A percentile compares a stretch with the other conserved stretches of the same genome.
Conservation (phyloP, 2,888 invertebrate species). For the Oxystoma pomonae region DNA sequence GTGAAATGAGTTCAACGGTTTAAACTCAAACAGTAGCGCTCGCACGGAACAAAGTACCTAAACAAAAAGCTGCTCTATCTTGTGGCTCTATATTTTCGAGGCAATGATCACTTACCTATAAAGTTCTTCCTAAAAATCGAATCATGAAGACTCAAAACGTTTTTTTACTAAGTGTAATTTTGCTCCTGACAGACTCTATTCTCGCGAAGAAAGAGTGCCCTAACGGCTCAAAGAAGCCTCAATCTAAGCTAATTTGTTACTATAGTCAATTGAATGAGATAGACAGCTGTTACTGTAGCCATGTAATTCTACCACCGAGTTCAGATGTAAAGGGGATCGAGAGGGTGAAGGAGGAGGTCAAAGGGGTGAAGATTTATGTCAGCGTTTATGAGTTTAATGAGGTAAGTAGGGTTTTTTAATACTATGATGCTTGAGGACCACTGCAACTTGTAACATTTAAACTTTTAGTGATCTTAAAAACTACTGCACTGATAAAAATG, state of each 20-base stretch:
- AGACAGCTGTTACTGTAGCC: slow-evolving; percentile 43
- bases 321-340: slow-evolving; percentile 43
- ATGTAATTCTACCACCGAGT: slow-evolving; percentile 41
- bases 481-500: too few species aligned
- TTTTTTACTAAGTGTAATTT: neutral
- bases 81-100: neutral
- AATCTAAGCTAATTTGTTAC: slow-evolving; percentile 44
- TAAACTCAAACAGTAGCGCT: too few species aligned
- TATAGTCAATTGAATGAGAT: slow-evolving; percentile 39
- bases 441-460: too few species aligned
- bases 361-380: slow-evolving; percentile 54
- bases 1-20: too few species aligned
- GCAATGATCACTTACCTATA: slow-evolving; percentile 1
- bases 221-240: slow-evolving; percentile 30
- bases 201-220: slow-evolving; percentile 34
- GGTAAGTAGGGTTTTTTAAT: slow-evolving; percentile 48
- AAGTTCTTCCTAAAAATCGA: too few species aligned
- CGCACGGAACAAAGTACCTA: neutral
- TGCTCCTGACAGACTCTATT: slow-evolving; percentile 12
- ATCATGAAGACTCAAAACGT: neutral
- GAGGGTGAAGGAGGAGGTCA: slow-evolving; percentile 50
- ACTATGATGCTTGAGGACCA: too few species aligned
- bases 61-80: neutral
- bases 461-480: too few species aligned
- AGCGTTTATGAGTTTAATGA: slow-evolving; percentile 56